Evolutionary conservation across 2,113 vertebrate genomes (phyloP).

Genomic region (Eulemur macaco): DNA sequence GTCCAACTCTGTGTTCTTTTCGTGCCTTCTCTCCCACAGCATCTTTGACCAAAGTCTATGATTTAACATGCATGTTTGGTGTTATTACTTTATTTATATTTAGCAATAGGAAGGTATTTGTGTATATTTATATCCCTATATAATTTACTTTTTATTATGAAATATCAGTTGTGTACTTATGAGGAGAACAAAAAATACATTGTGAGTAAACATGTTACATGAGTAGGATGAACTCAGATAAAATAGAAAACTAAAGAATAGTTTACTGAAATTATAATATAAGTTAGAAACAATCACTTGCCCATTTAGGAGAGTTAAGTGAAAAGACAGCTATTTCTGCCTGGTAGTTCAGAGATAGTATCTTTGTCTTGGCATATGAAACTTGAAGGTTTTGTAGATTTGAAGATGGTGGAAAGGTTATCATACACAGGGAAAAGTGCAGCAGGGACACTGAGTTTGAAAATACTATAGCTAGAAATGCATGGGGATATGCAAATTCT

Average conservation of each 20-base stretch:
- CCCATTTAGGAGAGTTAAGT: background rate
- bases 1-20: background rate
- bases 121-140: background rate
- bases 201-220: background rate
- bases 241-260: conserved; percentile 5
- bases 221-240: background rate
- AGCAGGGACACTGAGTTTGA: background rate
- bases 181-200: background rate
- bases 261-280: background rate
- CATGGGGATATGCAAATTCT: background rate
- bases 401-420: background rate
- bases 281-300: background rate
- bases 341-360: background rate
- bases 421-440: background rate
- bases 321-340: background rate
- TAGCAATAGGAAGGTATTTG: background rate
- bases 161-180: background rate
- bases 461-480: background rate
- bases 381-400: background rate
- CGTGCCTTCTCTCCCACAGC: background rate
- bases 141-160: background rate
- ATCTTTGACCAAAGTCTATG: background rate
- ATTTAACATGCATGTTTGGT: background rate
- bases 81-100: background rate
- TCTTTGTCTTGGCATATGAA: background rate